These are phyloP conservation scores for Pimpla rufipes DNA, from an alignment of 2,888 invertebrate species.

Conservation along the genomic window DNA sequence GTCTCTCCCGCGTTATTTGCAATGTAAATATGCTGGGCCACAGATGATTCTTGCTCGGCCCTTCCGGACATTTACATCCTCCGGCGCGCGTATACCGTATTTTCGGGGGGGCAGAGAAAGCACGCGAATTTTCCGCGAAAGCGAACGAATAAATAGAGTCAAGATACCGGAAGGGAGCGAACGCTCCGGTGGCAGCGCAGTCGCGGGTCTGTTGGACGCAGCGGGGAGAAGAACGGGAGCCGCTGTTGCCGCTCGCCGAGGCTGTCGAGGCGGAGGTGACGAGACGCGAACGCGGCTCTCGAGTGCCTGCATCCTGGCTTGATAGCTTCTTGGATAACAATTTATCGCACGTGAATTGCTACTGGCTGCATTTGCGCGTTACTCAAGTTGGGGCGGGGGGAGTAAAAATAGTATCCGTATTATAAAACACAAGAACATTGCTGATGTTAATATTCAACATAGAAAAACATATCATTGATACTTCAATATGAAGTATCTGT, in stretches of 20 bases:
- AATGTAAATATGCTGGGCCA: conserved; percentile 41
- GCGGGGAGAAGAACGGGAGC: too few species aligned
- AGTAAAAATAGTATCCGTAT: too few species aligned
- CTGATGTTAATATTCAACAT: too few species aligned
- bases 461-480: too few species aligned
- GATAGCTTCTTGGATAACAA: conserved; percentile 1
- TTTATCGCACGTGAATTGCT: background rate
- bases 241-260: background rate
- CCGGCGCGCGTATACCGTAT: conserved; percentile 1
- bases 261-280: conserved; percentile 10
- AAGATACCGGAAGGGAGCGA: conserved; percentile 39
- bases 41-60: conserved; percentile 33
- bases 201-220: background rate
- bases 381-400: too few species aligned
- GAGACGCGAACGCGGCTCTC: background rate
- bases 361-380: background rate
- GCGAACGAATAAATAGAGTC: conserved; percentile 36
- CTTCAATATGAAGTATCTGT: too few species aligned
- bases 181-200: background rate
- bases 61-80: conserved; percentile 41
- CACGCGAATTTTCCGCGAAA: conserved; percentile 45
- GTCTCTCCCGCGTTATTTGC: conserved; percentile 41
- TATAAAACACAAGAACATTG: too few species aligned
- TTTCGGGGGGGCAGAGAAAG: conserved; percentile 7
- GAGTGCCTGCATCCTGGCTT: background rate